Conservation (phyloP, 1,140 invertebrate species). For the Conus betulinus region DNA sequence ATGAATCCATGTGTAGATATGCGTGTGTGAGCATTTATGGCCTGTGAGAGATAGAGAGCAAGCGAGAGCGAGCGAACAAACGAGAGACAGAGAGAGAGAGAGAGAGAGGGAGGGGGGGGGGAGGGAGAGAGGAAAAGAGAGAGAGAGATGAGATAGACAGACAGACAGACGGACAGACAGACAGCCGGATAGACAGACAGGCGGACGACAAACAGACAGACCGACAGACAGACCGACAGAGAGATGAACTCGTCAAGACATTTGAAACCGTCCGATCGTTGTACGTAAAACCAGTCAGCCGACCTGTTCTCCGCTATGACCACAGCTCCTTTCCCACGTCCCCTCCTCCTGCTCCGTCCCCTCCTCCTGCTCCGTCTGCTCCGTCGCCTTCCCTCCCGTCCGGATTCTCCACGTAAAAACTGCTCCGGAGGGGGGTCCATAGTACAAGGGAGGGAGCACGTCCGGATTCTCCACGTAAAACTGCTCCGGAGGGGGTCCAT, state of each 20-base stretch:
- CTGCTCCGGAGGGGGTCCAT: conserved; percentile 50
- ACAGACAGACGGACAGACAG: no score
- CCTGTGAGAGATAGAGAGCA: no score
- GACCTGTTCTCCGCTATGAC: background rate
- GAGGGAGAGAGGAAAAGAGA: no score
- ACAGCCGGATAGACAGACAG: no score
- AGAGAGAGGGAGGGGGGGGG: no score
- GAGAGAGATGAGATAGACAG: no score
- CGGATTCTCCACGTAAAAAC: background rate
- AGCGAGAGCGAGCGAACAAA: no score
- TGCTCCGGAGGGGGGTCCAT: conserved; percentile 50
- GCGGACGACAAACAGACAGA: no score
- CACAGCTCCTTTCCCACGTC: background rate
- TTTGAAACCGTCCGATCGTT: background rate
- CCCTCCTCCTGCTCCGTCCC: no score
- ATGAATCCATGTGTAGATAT: background rate
- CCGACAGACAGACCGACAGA: no score
- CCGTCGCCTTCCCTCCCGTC: background rate
- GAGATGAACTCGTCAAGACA: background rate
- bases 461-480: background rate
- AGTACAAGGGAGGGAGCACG: conserved; percentile 27
- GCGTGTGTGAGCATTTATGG: background rate
- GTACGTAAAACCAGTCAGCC: no score
- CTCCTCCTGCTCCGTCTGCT: background rate
- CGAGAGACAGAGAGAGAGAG: no score